These are phyloP conservation scores for Malurus elegans DNA, from an alignment of 2,113 vertebrate species.

Conservation along the genomic window DNA sequence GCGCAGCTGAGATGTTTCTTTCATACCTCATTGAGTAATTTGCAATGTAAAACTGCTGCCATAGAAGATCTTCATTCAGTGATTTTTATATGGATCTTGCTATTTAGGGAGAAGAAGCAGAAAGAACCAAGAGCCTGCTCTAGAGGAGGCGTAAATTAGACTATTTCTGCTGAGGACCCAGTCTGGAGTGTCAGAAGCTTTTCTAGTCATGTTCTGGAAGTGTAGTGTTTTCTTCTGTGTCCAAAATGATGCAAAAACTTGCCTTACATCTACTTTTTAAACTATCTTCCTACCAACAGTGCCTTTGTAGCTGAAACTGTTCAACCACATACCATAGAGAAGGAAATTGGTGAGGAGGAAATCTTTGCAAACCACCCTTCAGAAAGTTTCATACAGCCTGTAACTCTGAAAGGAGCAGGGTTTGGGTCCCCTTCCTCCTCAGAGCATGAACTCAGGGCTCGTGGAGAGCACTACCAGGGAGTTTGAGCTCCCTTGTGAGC, in stretches of 20 bases:
- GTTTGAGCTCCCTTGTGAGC: neutral
- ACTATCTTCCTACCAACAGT: neutral
- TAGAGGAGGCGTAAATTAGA: constrained; percentile 15
- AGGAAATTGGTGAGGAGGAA: neutral
- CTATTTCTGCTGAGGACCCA: constrained; percentile 26
- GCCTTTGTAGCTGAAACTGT: neutral
- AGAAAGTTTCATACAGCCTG: neutral
- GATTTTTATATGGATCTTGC: constrained; percentile 68
- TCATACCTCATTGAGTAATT: constrained; percentile 74
- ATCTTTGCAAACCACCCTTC: neutral
- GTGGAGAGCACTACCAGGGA: neutral
- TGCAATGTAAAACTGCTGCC: constrained; percentile 64
- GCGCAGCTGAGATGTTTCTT: constrained; percentile 65
- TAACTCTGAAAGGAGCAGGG: neutral
- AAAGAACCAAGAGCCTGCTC: constrained; percentile 15
- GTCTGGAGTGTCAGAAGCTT: constrained; percentile 47
- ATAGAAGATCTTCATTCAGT: constrained; percentile 64
- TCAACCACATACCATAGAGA: neutral
- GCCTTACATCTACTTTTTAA: neutral
- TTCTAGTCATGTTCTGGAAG: constrained; percentile 57
- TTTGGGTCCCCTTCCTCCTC: neutral
- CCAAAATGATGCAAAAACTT: constrained; percentile 6
- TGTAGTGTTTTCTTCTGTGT: constrained; percentile 28
- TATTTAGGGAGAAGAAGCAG: constrained; percentile 64
- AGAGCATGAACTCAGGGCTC: neutral